Conservation (phyloP, 2,888 invertebrate genomes). For the Conops quadrifasciatus region DNA sequence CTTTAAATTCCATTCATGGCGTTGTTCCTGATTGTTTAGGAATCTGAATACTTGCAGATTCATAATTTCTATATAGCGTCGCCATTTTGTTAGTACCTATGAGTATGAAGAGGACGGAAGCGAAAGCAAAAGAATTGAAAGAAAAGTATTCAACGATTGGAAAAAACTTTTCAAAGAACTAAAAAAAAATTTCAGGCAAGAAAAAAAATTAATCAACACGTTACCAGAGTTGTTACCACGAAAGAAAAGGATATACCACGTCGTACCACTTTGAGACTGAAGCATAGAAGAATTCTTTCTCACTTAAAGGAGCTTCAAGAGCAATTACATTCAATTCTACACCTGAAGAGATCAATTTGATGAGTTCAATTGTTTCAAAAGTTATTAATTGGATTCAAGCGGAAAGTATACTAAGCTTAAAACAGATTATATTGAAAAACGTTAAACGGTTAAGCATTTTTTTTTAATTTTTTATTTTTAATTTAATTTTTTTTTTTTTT, state of each 20-base stretch:
- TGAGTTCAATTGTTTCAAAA: too few relatives aligned
- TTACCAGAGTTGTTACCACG: neutral
- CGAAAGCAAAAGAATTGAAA: constrained; percentile 15
- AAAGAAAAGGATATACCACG: neutral
- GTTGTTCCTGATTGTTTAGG: constrained; percentile 35
- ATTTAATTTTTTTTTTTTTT: too few relatives aligned
- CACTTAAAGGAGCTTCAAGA: too few relatives aligned
- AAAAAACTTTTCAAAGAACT: constrained; percentile 2
- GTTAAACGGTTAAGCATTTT: too few relatives aligned
- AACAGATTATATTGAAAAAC: too few relatives aligned
- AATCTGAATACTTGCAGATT: constrained; percentile 12
- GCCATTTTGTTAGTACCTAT: constrained; percentile 35
- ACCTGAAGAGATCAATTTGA: too few relatives aligned
- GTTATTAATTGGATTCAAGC: too few relatives aligned
- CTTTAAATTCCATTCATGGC: constrained; percentile 31
- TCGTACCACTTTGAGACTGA: neutral
- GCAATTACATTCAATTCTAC: too few relatives aligned
- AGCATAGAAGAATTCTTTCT: too few relatives aligned
- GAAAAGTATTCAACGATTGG: constrained; percentile 38
- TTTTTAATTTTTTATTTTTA: too few relatives aligned
- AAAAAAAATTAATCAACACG: neutral
- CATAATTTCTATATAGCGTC: constrained; percentile 17
- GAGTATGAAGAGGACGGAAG: constrained; percentile 20
- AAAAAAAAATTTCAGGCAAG: constrained; percentile 33
- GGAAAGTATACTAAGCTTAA: too few relatives aligned